Evolutionary conservation across 2,888 invertebrate genomes (phyloP).

Genomic region (Drosophila kanekoi): DNA sequence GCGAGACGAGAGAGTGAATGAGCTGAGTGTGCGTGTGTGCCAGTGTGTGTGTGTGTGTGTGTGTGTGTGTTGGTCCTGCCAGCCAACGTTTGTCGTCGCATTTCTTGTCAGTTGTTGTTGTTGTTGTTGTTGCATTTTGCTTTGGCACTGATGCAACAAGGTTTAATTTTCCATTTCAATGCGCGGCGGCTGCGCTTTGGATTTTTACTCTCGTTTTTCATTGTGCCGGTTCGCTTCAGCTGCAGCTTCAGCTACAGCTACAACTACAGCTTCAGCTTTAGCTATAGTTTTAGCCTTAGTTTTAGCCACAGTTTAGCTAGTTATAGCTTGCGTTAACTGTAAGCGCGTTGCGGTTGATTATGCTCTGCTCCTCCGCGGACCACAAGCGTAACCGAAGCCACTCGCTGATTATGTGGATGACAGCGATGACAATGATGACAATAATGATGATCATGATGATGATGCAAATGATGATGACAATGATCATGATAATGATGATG

Average conservation of each 20-base stretch:
- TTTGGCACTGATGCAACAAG: constrained; percentile 82
- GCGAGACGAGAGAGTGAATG: constrained; percentile 45
- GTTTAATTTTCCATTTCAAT: constrained; percentile 84
- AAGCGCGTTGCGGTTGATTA: constrained; percentile 80
- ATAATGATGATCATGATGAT: constrained; percentile 17
- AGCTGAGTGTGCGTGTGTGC: constrained; percentile 22
- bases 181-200: constrained; percentile 76
- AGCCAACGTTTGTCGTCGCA: constrained; percentile 61
- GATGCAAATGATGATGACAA: constrained; percentile 33
- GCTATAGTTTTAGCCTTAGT: constrained; percentile 38
- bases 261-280: constrained; percentile 17
- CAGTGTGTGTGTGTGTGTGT: constrained; percentile 12
- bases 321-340: constrained; percentile 40
- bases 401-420: constrained; percentile 55
- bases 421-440: constrained; percentile 37
- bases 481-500: constrained; percentile 18
- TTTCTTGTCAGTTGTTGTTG: constrained; percentile 56
- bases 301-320: constrained; percentile 20
- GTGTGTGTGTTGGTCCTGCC: constrained; percentile 62
- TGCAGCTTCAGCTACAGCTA: constrained; percentile 35
- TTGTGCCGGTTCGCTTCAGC: constrained; percentile 50
- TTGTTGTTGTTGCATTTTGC: constrained; percentile 52
- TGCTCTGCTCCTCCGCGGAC: constrained; percentile 63
- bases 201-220: constrained; percentile 82
- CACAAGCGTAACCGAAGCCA: constrained; percentile 69